These are phyloP conservation scores for Fragum sueziense DNA, from an alignment of 2,888 invertebrate genomes.

Conservation along the genomic window DNA sequence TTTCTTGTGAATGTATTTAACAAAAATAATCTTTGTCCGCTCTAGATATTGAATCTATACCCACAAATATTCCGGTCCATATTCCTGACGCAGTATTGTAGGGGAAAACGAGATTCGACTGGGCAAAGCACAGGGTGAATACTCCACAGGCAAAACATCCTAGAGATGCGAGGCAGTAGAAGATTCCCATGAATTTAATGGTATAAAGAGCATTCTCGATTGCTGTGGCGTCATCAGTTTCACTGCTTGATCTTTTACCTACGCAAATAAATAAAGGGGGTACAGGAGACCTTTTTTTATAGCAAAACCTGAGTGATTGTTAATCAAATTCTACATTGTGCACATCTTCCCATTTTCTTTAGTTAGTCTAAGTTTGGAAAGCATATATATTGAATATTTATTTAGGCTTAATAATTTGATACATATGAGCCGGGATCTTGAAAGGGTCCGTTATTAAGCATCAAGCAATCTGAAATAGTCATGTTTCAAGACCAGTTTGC, in stretches of 20 bases:
- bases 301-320: not conserved
- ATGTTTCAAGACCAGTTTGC: too few relatives aligned
- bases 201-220: conserved; percentile 1
- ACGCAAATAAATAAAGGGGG: not conserved
- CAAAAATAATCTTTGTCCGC: too few relatives aligned
- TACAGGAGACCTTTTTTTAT: not conserved
- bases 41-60: conserved; percentile 4
- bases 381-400: too few relatives aligned
- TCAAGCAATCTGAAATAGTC: too few relatives aligned
- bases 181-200: conserved; percentile 7
- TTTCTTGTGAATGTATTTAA: too few relatives aligned
- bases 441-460: not conserved
- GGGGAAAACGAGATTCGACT: conserved; percentile 1
- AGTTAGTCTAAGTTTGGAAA: not conserved
- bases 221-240: not conserved
- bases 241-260: not conserved
- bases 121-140: not conserved
- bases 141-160: conserved; percentile 13
- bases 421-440: not conserved
- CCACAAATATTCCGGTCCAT: conserved; percentile 28
- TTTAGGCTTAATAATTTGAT: not conserved
- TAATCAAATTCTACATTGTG: not conserved
- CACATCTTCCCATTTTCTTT: not conserved
- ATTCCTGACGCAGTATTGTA: conserved; percentile 23
- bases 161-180: conserved; percentile 12